phyloP scores from a whole-genome alignment of 2,888 invertebrate genomes.

The Lycophotia porphyrea region DNA sequence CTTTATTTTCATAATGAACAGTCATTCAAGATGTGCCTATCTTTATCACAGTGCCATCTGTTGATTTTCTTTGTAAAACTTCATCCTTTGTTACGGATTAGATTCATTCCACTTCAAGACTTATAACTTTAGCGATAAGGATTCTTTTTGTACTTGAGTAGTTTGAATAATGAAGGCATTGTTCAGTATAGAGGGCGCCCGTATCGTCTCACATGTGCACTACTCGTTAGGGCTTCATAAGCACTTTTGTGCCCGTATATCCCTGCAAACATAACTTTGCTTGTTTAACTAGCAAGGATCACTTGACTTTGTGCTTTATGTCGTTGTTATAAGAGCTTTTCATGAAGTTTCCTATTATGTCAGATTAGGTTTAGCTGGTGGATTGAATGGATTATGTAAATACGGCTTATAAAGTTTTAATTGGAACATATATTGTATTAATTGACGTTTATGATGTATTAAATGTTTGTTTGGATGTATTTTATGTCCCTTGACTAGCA shows the following conservation, averaged over 20 bases:
- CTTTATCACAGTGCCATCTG: slow-evolving; percentile 84
- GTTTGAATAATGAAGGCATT: slow-evolving; percentile 78
- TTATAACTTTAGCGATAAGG: slow-evolving; percentile 73
- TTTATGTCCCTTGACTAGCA: slow-evolving; percentile 35
- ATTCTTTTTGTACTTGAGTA: slow-evolving; percentile 71
- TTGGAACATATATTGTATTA: slow-evolving; percentile 72
- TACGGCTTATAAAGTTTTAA: slow-evolving; percentile 72
- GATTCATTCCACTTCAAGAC: slow-evolving; percentile 71
- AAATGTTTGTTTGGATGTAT: slow-evolving; percentile 58
- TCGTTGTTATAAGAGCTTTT: slow-evolving; percentile 47
- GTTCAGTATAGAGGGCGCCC: slow-evolving; percentile 79
- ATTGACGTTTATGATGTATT: slow-evolving; percentile 70
- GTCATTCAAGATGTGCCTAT: slow-evolving; percentile 74
- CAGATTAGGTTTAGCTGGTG: slow-evolving; percentile 44
- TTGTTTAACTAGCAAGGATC: slow-evolving; percentile 45
- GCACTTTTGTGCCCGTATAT: slow-evolving; percentile 77
- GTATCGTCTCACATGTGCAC: slow-evolving; percentile 80
- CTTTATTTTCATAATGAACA: slow-evolving; percentile 82
- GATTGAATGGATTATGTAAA: slow-evolving; percentile 73
- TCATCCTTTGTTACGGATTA: slow-evolving; percentile 70
- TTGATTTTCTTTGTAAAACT: slow-evolving; percentile 84
- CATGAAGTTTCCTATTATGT: slow-evolving; percentile 35
- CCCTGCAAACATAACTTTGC: slow-evolving; percentile 65
- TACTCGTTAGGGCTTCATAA: slow-evolving; percentile 77
- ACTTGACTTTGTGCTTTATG: slow-evolving; percentile 62